Evolutionary conservation across 23 tunicate species (phyloP).

Genomic region (Styela plicata): DNA sequence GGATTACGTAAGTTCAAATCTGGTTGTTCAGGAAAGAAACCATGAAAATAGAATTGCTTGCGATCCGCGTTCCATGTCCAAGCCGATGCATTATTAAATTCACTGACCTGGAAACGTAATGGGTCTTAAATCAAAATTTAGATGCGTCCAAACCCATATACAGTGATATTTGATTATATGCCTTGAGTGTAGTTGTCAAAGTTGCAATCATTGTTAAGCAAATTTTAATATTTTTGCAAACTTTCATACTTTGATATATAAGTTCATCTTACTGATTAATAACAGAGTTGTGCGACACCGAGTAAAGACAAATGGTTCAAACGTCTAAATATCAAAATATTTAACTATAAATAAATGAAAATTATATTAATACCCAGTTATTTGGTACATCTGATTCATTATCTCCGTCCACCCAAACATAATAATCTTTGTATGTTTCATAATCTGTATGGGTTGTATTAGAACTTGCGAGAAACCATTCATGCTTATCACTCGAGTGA

Average conservation of each 20-base stretch:
- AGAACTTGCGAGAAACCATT: slow-evolving; percentile 73
- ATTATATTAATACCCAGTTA: slow-evolving; percentile 94
- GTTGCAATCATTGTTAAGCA: too few relatives aligned
- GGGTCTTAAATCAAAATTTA: too few relatives aligned
- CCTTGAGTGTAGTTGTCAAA: too few relatives aligned
- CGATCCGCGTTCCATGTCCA: slow-evolving; percentile 66
- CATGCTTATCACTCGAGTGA: slow-evolving; percentile 62
- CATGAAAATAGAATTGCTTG: slow-evolving; percentile 73
- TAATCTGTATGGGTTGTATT: slow-evolving; percentile 39
- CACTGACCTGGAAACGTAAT: slow-evolving; percentile 21
- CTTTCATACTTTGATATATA: too few relatives aligned
- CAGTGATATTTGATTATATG: too few relatives aligned
- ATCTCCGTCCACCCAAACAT: slow-evolving; percentile 52
- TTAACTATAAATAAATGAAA: not conserved
- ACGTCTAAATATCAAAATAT: too few relatives aligned
- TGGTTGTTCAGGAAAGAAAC: slow-evolving; percentile 71
- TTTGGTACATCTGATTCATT: slow-evolving; percentile 49
- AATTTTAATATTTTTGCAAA: too few relatives aligned
- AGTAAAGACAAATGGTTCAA: too few relatives aligned
- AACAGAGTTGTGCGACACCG: too few relatives aligned
- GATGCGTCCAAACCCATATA: too few relatives aligned
- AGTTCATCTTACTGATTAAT: too few relatives aligned
- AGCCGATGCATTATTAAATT: slow-evolving; percentile 33
- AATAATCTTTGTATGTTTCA: slow-evolving; percentile 58
- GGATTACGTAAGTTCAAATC: slow-evolving; percentile 78